Evolutionary conservation across 2,888 invertebrate species (phyloP).

Genomic region (Heliconius erato): DNA sequence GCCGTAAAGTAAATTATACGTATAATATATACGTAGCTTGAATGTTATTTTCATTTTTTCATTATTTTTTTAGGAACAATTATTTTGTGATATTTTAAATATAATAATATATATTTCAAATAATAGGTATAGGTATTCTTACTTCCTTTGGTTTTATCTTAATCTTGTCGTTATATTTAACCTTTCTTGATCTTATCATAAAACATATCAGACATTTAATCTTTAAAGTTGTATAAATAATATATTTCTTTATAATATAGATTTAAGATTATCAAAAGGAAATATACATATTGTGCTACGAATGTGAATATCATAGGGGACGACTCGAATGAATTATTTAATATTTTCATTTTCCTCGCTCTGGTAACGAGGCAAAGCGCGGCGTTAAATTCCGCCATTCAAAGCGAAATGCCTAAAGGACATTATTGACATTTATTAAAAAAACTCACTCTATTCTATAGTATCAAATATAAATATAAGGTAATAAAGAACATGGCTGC

Average conservation of each 20-base stretch:
- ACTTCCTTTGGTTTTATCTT: not conserved
- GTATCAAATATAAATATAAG: no score
- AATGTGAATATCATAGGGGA: not conserved
- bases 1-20: slow-evolving; percentile 41
- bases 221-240: not conserved
- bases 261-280: not conserved
- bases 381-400: no score
- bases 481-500: no score
- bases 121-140: no score
- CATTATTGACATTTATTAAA: not conserved
- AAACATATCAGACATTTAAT: not conserved
- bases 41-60: not conserved
- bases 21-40: not conserved
- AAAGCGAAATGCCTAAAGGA: not conserved
- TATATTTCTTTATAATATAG: not conserved
- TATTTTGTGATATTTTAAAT: not conserved
- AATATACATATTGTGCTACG: not conserved
- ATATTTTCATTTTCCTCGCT: no score
- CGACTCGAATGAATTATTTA: no score
- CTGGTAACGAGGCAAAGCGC: no score
- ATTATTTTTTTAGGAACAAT: no score
- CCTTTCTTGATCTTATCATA: slow-evolving; percentile 17
- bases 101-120: not conserved
- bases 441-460: no score
- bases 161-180: not conserved